These are phyloP conservation scores for Oreotragus oreotragus DNA, from an alignment of 2,113 vertebrate species.

Conservation along the genomic window DNA sequence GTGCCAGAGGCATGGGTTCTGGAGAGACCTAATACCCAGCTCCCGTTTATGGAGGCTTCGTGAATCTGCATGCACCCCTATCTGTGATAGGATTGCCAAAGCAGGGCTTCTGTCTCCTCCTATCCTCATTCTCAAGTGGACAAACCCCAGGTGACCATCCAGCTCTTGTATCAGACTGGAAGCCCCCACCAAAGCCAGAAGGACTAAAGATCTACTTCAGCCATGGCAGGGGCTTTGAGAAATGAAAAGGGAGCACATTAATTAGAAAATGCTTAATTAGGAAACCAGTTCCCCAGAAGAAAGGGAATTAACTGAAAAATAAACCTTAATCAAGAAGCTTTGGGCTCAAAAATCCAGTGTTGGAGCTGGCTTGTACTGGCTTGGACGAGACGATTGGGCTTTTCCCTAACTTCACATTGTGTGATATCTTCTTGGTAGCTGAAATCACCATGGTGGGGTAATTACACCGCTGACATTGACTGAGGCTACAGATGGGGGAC, in stretches of 20 bases:
- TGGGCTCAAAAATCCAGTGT: neutral
- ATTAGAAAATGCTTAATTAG: slow-evolving; percentile 56
- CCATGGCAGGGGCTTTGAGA: neutral
- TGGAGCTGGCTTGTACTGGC: neutral
- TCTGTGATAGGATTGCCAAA: neutral
- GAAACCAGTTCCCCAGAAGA: slow-evolving; percentile 28
- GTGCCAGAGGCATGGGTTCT: neutral
- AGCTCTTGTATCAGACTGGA: neutral
- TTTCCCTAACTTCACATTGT: neutral
- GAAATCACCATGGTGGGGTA: neutral
- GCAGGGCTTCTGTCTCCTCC: neutral
- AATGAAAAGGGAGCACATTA: slow-evolving; percentile 34
- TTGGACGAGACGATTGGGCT: accelerated
- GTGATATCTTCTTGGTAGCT: neutral
- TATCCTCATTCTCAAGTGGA: neutral
- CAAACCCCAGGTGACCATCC: neutral
- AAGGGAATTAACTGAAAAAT: slow-evolving; percentile 12
- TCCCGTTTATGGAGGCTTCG: neutral
- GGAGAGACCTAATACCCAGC: neutral
- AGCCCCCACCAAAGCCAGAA: neutral
- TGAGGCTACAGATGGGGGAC: neutral
- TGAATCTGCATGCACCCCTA: neutral
- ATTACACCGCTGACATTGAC: neutral
- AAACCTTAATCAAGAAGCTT: neutral
- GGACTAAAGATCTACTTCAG: neutral